Conservation (phyloP, 1,140 invertebrate genomes). For the Nebria ingens region DNA sequence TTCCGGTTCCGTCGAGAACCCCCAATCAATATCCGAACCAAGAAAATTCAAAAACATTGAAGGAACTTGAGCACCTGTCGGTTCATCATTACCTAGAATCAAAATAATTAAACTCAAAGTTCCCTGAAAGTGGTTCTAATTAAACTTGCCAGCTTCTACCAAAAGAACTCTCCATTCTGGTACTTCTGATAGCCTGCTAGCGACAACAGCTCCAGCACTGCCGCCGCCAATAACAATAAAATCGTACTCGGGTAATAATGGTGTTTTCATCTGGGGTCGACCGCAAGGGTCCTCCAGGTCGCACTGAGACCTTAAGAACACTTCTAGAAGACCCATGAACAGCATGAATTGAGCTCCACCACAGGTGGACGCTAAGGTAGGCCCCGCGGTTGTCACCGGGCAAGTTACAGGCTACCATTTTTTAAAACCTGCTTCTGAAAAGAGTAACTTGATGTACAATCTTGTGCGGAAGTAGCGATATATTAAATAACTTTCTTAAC, state of each 20-base stretch:
- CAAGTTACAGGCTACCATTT: constrained; percentile 48
- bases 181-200: constrained; percentile 68
- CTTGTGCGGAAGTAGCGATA: no score
- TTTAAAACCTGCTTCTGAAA: not conserved
- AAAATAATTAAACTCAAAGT: no score
- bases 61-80: constrained; percentile 71
- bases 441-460: no score
- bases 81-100: constrained; percentile 66
- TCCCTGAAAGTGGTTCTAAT: not conserved
- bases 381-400: constrained; percentile 61
- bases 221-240: constrained; percentile 83
- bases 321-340: constrained; percentile 76
- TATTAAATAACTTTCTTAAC: no score
- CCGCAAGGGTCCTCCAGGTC: constrained; percentile 76
- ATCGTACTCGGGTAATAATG: constrained; percentile 51
- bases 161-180: constrained; percentile 68
- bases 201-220: constrained; percentile 72
- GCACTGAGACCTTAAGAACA: constrained; percentile 71
- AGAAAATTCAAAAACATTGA: constrained; percentile 78
- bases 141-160: constrained; percentile 60
- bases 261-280: constrained; percentile 41
- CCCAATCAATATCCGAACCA: constrained; percentile 77
- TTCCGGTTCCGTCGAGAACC: constrained; percentile 77
- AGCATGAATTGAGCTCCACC: constrained; percentile 73
- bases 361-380: constrained; percentile 67